Evolutionary conservation across 30 jellyfish, hydroid and myxozoan genomes (phyloP), one percentile per base, ranked within the genome.

Genomic region (Euphysa ruthae): DNA sequence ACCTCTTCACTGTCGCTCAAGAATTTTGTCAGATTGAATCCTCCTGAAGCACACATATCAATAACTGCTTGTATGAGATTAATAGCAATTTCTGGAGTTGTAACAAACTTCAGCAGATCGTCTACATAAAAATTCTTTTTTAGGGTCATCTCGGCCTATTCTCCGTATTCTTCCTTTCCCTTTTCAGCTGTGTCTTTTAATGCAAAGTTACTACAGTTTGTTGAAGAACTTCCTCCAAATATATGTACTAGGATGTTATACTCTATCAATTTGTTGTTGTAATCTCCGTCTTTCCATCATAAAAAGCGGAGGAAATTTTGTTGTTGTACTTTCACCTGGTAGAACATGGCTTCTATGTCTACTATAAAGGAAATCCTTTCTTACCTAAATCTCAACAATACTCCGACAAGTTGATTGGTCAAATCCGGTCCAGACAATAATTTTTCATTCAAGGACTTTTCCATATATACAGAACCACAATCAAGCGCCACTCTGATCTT

Each of bases 1-100:
- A 66, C 79, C 43, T 42, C 71, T 18, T 23, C 25, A 55, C 49
- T 31, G 73, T 66, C 46, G 10, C 70, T 26, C 14, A 66, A 23
- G 79, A 46, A 0, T 55, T 71, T 71, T 8, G 84, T 71, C 6
- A 71, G 84, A 34, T 56, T 60, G 78, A 71, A 71, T 13, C 84
- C 84, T 12, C 79, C 84, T n/a, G 27, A 21, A 15, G 25, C 35
- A 26, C 62, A 57, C 44, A 55, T 10, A n/a, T 28, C 33, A 32
- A 30, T 56, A 51, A 71, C 66, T 12, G 24, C 70, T 33, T 30
- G 69, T 5, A 49, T 33, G 13, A 49, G 56, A 18, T 58, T 1
- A 33, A 49, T 35, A 30, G 77, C 82, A 32, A 30, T 18, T 20
- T 55, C 35, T 51, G 29, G 32, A 28, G 27, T 32, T 69, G 64